Evolutionary conservation across 2,888 invertebrate species (phyloP), one percentile per base, ranked within the genome.

Genomic region (Girardia tigrina): DNA sequence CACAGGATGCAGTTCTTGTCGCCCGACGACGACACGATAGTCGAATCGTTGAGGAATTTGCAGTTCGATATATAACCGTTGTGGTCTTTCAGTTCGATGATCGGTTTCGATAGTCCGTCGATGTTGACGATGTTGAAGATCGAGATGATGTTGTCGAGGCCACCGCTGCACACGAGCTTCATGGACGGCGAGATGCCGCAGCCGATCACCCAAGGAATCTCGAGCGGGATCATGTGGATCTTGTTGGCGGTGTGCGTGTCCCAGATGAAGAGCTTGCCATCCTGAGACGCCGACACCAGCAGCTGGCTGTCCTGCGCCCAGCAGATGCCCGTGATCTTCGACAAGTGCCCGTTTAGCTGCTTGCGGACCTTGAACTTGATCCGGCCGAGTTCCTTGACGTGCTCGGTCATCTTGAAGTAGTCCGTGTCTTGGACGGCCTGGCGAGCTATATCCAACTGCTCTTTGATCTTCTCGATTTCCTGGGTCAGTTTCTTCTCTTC

Each of bases 231-330:
- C 26, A 73, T 36, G 20, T 75, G 71, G 20, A 73, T 42, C 27
- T 75, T 75, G 26, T 72, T 75, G 2, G 71, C 42, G 6, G 71
- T 75, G 28, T 75, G 71, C 8, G 72, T 73, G 42, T 75, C 75
- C 75, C 75, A 75, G 20, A 75, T 28, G 29, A 75, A 71, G 1
- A 75, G 73, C 36, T 75, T 75, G n/a, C 75, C 75, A 73, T 75
- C 75, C 28, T 75, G 75, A 28, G 72, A 71, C 23, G 75, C 75
- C n/a, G 75, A 72, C 2, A 75, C 29, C 1, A 76, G 27, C 14
- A 42, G 74, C n/a, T 76, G 70, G 8, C 70, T 70, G 70, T 76
- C 75, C 27, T 36, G 26, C 26, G 29, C 76, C 76, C 76, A 76
- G 29, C 75, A 75, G 14, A 76, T 20, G 16, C 42, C 76, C 2